Base-by-base conservation (phyloP, 2,888 invertebrate genomes). In the Mycalesis mineus region DNA sequence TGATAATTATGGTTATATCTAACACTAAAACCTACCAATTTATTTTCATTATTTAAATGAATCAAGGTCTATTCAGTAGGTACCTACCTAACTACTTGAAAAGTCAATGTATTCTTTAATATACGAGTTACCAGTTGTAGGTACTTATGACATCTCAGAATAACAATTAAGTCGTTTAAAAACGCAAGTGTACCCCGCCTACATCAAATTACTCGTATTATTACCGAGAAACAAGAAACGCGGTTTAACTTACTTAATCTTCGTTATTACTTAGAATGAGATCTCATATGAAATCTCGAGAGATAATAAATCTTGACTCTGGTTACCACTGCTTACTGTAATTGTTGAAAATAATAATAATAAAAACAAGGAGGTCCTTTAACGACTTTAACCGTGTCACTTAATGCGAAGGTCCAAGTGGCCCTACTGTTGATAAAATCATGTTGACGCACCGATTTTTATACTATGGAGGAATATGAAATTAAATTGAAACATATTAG, bases 231-330 rank as follows among this genome's bases (percentile, higher is more conserved):
- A 51, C 40, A 51, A 15, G 40, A 51, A 51, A 51, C 40, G 49
- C 28, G 51, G 15, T 51, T 8, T 28, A 55, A 48, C 39, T 48
- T 40, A 55, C 55, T 31, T 49, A 49, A 49, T 55, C 55, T 55
- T 53, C n/a, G 42, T 55, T 55, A 49, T 55, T 55, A 55, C 55
- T 55, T 9, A 55, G 50, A 54, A 49, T 33, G 54, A 58, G 54
- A 58, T 59, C 58, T 58, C 44, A 61, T 49, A 56, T 33, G 53
- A 61, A 56, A 59, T 61, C 54, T 59, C 53, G 15, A 13, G 45
- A 56, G 55, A 61, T 56, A 49, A 41, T 51, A 51, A 51, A 31
- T 11, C 39, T 40, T 22, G 33, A 33, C 39, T 52, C 52, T 31
- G 33, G 47, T 55, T n/a, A n/a, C n/a, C n/a, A n/a, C n/a, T n/a